Evolutionary conservation across 2,797 vertebrate species (phyloP), one percentile per base, ranked within the genome.

Genomic region (Xenopus petersii): DNA sequence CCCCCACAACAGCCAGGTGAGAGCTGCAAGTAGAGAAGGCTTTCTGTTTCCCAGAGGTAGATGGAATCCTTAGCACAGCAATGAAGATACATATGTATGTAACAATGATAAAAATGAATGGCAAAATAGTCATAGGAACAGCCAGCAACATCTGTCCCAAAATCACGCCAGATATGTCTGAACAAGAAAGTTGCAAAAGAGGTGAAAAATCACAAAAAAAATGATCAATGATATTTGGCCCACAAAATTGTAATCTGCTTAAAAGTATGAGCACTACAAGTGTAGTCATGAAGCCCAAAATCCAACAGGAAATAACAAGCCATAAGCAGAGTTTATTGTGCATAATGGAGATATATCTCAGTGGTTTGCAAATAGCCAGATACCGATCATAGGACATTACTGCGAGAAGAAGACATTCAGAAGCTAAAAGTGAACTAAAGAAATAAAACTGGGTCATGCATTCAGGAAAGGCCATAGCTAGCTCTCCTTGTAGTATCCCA

Each of bases 1-100:
- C 54, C 3, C 9, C 69, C 11, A 84, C 81, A 1, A 83, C 79
- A 0, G 81, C 83, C 46, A 86, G 79, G 9, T 81, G 84, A 13
- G 82, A 82, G 54, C 79, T 81, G 21, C 83, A 4, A 0, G 81
- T 63, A 10, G 60, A 63, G 30, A 63, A 63, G 15, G 60, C 26
- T 24, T 63, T 73, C 12, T 36, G 36, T 30, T 49, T 64, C 5
- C 64, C 30, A 2, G 30, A 49, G 12, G 61, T 36, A 26, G 60
- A 63, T 2, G 70, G 49, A 47, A 71, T 61, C 10, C 12, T 36
- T 13, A 60, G 56, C 5, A 72, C 55, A 24, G 70, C 30, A 5
- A 5, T 51, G 10, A 72, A n/a, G 0, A 72, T 72, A 10, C 13
- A 60, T 7, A 49, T 60, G n/a, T 72, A 72, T 13, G 70, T 63